These are phyloP conservation scores for Liopterus haemorrhoidalis DNA, from an alignment of 2,888 invertebrate species.

Conservation along the genomic window DNA sequence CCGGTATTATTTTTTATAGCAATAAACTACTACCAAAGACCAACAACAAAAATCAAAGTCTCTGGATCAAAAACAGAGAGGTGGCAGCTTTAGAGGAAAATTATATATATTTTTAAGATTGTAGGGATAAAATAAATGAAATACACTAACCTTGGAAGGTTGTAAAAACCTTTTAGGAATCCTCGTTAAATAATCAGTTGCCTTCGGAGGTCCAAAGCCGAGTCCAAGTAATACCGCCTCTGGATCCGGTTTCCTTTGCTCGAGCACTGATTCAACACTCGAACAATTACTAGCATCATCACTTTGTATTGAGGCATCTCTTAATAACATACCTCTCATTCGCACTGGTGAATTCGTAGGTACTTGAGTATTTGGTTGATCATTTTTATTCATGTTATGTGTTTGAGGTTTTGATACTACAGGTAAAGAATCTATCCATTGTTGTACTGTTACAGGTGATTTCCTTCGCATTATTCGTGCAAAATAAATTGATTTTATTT, in stretches of 20 bases:
- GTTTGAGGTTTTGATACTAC: slow-evolving; percentile 35
- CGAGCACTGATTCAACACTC: slow-evolving; percentile 74
- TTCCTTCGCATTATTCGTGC: slow-evolving; percentile 44
- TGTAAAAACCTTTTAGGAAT: slow-evolving; percentile 79
- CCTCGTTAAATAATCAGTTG: slow-evolving; percentile 63
- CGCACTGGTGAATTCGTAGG: slow-evolving; percentile 24
- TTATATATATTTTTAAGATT: neutral
- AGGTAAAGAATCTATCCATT: slow-evolving; percentile 70
- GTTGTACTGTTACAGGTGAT: slow-evolving; percentile 61
- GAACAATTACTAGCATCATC: slow-evolving; percentile 61
- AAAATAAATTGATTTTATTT: too few species aligned
- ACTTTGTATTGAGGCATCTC: slow-evolving; percentile 44
- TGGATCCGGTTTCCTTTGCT: slow-evolving; percentile 79
- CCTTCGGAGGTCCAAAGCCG: slow-evolving; percentile 70
- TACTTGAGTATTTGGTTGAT: slow-evolving; percentile 28
- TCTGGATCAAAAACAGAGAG: neutral
- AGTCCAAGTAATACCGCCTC: slow-evolving; percentile 78
- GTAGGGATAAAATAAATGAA: neutral
- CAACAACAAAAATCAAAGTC: neutral
- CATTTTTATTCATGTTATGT: slow-evolving; percentile 23
- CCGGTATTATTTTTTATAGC: too few species aligned
- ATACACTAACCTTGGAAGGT: slow-evolving; percentile 61
- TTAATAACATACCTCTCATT: slow-evolving; percentile 34
- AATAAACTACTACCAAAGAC: neutral
- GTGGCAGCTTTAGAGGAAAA: neutral